Base-by-base conservation (phyloP, 2,113 vertebrate species). In the Percina caprodes region DNA sequence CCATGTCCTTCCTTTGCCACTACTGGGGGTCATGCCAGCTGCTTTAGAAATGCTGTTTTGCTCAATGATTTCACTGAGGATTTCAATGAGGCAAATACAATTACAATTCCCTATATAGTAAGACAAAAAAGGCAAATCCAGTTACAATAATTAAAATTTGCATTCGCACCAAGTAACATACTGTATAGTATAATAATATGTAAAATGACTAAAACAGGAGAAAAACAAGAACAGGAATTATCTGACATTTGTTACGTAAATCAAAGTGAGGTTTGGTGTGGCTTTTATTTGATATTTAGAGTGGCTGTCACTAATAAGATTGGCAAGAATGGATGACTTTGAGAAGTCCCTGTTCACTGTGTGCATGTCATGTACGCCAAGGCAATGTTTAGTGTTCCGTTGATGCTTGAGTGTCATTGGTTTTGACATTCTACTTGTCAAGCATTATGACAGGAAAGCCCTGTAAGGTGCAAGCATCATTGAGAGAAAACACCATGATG, bases 341-440 rank as follows among this genome's bases (percentile, higher is more conserved):
- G 84, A 84, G 77, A 90, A 78, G 83, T 82, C 80, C 61, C 77
- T 71, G 71, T 78, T 83, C 58, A 66, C 62, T 54, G 71, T 49
- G 69, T 77, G 71, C 55, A 39, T 65, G 54, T 45, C 75, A 62
- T 75, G 30, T 59, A 73, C 11, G 16, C 66, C 48, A 24, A 78
- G 86, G 84, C 79, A 69, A 79, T 62, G 72, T 66, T 51, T 66
- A n/a, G 67, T 45, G 65, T 69, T 91, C 69, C 3, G 63, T 66
- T 78, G 73, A 81, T 49, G 63, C 77, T 86, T 90, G 90, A 94
- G 78, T 67, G 75, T 92, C 85, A 94, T 92, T 79, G 83, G 52
- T 78, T 85, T 71, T 85, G 87, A 91, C 91, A 92, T 84, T 85
- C 74, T 48, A 81, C 86, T 83, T 90, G 91, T 94, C 88, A 92